Evolutionary conservation across 2,888 invertebrate species (phyloP).

Genomic region (Megaustenia siamemsis): DNA sequence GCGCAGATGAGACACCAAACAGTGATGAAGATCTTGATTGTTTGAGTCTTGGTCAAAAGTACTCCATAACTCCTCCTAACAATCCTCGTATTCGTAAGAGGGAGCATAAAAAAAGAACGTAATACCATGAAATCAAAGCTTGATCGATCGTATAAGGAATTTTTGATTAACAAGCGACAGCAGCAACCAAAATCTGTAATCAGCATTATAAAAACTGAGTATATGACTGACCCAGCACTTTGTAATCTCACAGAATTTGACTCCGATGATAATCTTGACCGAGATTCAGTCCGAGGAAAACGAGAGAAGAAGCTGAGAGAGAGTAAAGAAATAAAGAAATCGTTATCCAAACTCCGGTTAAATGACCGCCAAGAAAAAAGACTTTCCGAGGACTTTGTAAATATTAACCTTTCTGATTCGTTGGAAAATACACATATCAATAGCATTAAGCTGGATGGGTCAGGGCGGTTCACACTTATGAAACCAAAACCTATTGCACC

Average conservation of each 20-base stretch:
- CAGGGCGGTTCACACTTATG: conserved; percentile 64
- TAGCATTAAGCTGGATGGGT: conserved; percentile 64
- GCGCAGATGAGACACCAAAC: conserved; percentile 61
- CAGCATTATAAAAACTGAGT: conserved; percentile 69
- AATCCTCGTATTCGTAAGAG: conserved; percentile 63
- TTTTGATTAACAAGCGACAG: conserved; percentile 61
- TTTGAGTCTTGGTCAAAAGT: conserved; percentile 57
- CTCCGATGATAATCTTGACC: conserved; percentile 72
- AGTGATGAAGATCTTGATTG: conserved; percentile 62
- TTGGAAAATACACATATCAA: conserved; percentile 60
- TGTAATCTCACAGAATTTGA: conserved; percentile 69
- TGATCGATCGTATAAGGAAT: conserved; percentile 59
- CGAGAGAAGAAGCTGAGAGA: conserved; percentile 68
- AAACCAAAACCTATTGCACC: conserved; percentile 37
- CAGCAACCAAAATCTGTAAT: conserved; percentile 58
- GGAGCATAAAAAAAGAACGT: conserved; percentile 60
- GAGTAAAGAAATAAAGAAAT: conserved; percentile 66
- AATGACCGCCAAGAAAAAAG: conserved; percentile 68
- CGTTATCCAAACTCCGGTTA: conserved; percentile 65
- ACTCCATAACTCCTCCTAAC: conserved; percentile 68
- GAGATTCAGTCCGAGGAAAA: conserved; percentile 61
- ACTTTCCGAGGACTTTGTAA: conserved; percentile 61
- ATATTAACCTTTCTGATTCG: conserved; percentile 45
- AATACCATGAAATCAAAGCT: conserved; percentile 54
- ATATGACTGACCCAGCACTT: conserved; percentile 65